Conservation (phyloP, 2,797 vertebrate species). For the Chaenodraco wilsoni region DNA sequence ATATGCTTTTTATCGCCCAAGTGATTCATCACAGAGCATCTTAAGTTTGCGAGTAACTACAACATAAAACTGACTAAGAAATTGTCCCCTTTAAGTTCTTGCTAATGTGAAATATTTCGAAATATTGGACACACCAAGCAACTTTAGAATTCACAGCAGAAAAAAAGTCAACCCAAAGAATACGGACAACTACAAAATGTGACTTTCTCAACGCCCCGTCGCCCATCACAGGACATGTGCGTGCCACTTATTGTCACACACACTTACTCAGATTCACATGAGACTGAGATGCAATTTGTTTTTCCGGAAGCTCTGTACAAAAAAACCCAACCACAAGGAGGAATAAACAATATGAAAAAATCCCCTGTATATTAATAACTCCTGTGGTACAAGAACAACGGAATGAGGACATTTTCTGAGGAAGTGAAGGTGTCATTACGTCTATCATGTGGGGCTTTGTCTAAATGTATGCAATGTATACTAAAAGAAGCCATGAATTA, state of each 20-base stretch:
- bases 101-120: no score
- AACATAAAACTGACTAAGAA: no score
- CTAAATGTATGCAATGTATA: constrained; percentile 3
- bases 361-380: constrained; percentile 21
- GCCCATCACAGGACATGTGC: constrained; percentile 15
- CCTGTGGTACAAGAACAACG: constrained; percentile 8
- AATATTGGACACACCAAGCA: no score
- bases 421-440: constrained; percentile 21
- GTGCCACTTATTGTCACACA: neutral
- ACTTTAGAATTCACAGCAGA: neutral
- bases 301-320: neutral
- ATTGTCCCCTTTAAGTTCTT: no score
- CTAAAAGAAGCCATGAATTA: neutral
- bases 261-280: constrained; percentile 33
- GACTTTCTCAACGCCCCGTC: neutral
- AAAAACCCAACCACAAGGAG: constrained; percentile 20
- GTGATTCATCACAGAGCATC: no score
- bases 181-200: neutral
- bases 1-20: neutral
- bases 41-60: no score
- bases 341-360: neutral
- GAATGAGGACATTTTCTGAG: neutral
- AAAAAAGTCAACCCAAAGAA: neutral
- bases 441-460: neutral
- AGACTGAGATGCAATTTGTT: constrained; percentile 25